Evolutionary conservation across 2,797 vertebrate species (phyloP).

Genomic region (Epinephelus awoara): DNA sequence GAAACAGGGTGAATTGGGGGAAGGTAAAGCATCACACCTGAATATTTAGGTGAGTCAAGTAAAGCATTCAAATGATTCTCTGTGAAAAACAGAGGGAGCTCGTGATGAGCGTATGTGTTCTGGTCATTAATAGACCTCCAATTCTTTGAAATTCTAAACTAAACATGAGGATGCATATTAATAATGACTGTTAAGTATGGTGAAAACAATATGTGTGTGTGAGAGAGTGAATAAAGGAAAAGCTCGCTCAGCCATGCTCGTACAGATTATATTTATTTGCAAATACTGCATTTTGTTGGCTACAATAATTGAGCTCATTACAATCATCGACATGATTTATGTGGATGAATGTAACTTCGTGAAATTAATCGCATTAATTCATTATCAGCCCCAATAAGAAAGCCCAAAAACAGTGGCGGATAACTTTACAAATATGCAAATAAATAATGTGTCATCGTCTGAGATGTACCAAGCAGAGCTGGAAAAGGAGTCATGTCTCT

Average conservation of each 20-base stretch:
- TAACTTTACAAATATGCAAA: conserved; percentile 45
- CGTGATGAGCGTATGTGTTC: not conserved
- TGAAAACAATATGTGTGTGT: not conserved
- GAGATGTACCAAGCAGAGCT: conserved; percentile 69
- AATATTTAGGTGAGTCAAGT: not conserved
- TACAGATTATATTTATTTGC: conserved; percentile 11
- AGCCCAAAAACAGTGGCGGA: not conserved
- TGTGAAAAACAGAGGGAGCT: not conserved
- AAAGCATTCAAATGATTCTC: not conserved
- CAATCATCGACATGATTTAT: conserved; percentile 30
- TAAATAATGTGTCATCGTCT: conserved; percentile 53
- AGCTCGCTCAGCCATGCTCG: not conserved
- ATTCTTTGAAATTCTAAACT: not conserved
- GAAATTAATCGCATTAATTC: conserved; percentile 24
- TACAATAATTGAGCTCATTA: conserved; percentile 36
- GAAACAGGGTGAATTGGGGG: not conserved
- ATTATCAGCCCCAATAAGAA: conserved; percentile 10
- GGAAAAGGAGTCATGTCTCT: conserved; percentile 71
- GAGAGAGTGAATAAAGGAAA: not conserved
- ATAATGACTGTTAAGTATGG: not conserved
- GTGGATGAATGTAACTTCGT: conserved; percentile 20
- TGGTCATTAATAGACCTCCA: not conserved
- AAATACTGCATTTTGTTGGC: conserved; percentile 23
- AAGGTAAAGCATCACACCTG: not conserved
- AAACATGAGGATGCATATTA: not conserved